These are phyloP conservation scores for Dorcus hopei DNA, from an alignment of 2,888 invertebrate genomes.

Conservation along the genomic window DNA sequence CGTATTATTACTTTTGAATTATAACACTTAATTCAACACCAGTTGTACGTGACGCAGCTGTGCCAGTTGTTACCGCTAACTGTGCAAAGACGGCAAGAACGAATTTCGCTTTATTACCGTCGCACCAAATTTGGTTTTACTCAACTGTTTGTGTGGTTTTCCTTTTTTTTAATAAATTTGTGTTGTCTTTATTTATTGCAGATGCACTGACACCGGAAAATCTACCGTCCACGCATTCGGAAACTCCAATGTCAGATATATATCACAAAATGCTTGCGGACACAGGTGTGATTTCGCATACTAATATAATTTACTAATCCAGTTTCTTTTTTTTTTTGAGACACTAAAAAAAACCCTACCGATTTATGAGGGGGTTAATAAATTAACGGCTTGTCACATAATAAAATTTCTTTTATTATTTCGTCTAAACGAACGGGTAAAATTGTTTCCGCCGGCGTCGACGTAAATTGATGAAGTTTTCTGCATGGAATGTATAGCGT, in stretches of 20 bases:
- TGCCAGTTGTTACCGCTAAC: background rate
- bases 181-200: conserved; percentile 9
- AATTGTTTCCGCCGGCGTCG: background rate
- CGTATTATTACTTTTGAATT: no score
- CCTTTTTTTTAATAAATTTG: no score
- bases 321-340: no score
- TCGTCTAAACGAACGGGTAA: background rate
- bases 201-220: conserved; percentile 1
- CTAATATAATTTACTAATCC: no score
- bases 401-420: background rate
- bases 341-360: no score
- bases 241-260: conserved; percentile 1
- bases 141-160: background rate
- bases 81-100: no score
- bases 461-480: no score
- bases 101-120: background rate
- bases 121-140: background rate
- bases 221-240: background rate
- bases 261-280: conserved; percentile 9
- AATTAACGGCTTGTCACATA: no score
- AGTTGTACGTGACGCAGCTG: background rate
- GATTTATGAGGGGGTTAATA: no score
- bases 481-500: no score
- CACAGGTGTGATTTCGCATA: conserved; percentile 3
- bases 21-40: no score